Percentiles rank a stretch among this genome's conserved stretches.
Conservation (phyloP, 2,797 vertebrate species). For the Bradypodion pumilum region DNA sequence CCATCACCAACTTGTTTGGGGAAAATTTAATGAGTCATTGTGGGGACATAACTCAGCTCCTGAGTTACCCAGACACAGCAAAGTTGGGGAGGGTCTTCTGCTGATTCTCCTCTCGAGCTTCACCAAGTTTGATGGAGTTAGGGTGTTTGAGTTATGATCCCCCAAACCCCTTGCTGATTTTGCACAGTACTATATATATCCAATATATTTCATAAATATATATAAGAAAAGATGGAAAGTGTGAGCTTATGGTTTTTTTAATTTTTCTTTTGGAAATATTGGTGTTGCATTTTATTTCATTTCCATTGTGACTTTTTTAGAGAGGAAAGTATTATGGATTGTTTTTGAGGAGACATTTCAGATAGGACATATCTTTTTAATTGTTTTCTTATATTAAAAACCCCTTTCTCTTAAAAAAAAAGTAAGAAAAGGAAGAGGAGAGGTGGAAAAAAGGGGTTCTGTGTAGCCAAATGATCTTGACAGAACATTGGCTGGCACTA, state of each 20-base stretch:
- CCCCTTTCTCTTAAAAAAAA: neutral
- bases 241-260: neutral
- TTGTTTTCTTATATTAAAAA: constrained; percentile 15
- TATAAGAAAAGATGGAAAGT: rapidly evolving
- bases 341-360: neutral
- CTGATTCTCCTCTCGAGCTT: too few species aligned
- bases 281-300: neutral
- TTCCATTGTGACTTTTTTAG: neutral
- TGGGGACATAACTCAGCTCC: too few species aligned
- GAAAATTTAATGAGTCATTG: too few species aligned
- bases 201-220: neutral
- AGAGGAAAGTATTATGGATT: constrained; percentile 6
- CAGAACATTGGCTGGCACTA: neutral
- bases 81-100: too few species aligned
- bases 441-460: neutral
- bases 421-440: too few species aligned
- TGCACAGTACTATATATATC: too few species aligned
- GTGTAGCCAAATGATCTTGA: neutral
- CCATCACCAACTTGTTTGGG: too few species aligned
- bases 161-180: too few species aligned
- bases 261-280: neutral
- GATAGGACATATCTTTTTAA: neutral
- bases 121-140: too few species aligned
- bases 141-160: too few species aligned
- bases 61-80: too few species aligned